These are phyloP conservation scores for Venustaconcha ellipsiformis DNA, from an alignment of 1,140 invertebrate species.

Conservation along the genomic window DNA sequence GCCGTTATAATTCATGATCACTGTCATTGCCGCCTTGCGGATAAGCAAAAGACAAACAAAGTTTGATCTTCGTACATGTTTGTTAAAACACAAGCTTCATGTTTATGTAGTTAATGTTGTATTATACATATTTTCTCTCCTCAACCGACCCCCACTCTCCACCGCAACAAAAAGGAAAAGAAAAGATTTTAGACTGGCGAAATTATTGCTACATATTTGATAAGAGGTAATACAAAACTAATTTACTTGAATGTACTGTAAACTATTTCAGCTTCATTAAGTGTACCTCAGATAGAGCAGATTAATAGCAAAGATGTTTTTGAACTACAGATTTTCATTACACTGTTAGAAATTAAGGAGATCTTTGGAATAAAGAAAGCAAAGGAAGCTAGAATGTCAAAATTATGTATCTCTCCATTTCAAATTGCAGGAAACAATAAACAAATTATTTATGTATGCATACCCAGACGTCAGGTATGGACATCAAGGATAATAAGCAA, in stretches of 20 bases:
- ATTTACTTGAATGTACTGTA: conserved; percentile 20
- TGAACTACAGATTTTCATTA: conserved; percentile 83
- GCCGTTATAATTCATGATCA: no score
- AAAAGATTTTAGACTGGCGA: neutral
- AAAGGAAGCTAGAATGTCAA: conserved; percentile 68
- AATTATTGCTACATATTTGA: neutral
- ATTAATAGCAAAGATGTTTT: conserved; percentile 81
- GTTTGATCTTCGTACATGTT: no score
- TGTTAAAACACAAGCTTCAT: no score
- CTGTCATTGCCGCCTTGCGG: no score
- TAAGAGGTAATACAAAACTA: neutral
- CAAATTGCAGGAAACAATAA: no score
- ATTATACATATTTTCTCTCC: no score
- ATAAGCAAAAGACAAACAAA: no score
- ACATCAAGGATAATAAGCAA: no score
- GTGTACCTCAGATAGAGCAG: conserved; percentile 78
- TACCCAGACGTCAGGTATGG: no score
- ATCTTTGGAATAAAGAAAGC: conserved; percentile 79
- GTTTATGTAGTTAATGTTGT: no score
- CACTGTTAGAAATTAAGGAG: conserved; percentile 83
- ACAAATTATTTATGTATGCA: conserved; percentile 69
- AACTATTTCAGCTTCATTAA: conserved; percentile 73
- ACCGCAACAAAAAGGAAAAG: neutral
- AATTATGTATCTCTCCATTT: conserved; percentile 54
- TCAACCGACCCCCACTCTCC: no score